A percentile compares a stretch with the other conserved stretches of the same genome.
These are phyloP conservation scores for Panthera leo DNA, from an alignment of 2,113 vertebrate species.

Conservation along the genomic window DNA sequence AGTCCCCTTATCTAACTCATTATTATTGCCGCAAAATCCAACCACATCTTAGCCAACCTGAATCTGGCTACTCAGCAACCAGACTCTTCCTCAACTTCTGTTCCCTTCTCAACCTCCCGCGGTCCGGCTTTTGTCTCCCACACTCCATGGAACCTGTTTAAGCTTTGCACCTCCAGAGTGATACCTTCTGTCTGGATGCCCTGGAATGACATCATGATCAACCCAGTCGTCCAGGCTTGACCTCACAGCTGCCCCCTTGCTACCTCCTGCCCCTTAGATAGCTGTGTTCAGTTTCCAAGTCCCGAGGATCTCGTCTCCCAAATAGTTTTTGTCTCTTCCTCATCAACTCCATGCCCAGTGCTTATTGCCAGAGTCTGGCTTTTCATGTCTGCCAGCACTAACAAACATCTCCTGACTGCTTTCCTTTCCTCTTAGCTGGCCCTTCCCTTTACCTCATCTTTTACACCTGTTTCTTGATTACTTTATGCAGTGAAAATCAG, in stretches of 20 bases:
- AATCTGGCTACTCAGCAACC: background rate
- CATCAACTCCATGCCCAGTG: background rate
- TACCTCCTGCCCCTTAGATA: background rate
- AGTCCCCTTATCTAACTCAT: background rate
- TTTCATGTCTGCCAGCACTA: background rate
- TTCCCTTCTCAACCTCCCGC: background rate
- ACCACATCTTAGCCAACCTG: background rate
- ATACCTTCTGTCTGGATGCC: background rate
- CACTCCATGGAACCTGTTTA: background rate
- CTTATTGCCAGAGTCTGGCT: background rate
- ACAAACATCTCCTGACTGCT: background rate
- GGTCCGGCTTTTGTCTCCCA: background rate
- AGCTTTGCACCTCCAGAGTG: background rate
- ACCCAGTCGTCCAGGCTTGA: background rate
- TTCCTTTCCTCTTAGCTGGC: background rate
- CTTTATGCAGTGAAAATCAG: background rate
- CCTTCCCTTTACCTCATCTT: background rate
- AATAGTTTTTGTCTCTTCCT: background rate
- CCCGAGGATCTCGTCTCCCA: background rate
- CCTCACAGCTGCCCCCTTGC: background rate
- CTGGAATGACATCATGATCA: background rate
- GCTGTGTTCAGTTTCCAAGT: background rate
- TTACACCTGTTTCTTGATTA: background rate
- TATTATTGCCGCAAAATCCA: background rate
- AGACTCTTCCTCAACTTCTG: background rate